Evolutionary conservation across 2,113 vertebrate species (phyloP).

Genomic region (Struthidea cinerea): DNA sequence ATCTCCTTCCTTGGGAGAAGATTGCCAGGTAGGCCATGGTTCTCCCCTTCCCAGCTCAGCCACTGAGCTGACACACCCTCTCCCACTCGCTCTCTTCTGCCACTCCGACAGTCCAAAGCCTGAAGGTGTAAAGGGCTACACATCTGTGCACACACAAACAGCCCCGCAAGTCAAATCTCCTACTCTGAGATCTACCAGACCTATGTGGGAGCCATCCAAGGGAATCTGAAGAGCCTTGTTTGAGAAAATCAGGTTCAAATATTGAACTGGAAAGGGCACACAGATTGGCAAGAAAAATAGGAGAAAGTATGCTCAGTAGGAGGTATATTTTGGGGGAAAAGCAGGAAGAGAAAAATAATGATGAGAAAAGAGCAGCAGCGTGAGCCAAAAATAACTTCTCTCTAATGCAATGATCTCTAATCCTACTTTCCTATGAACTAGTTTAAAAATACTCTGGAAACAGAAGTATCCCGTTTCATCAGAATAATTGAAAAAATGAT

Average conservation of each 20-base stretch:
- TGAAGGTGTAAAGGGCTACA: not conserved
- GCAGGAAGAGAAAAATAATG: not conserved
- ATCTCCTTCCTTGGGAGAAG: not conserved
- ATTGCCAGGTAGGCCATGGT: not conserved
- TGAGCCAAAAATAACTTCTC: not conserved
- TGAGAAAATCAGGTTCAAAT: not conserved
- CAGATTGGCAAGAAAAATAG: not conserved
- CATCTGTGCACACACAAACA: fast-evolving
- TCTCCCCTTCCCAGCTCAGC: not conserved
- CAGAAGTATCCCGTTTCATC: not conserved
- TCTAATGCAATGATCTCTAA: not conserved
- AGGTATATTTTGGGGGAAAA: not conserved
- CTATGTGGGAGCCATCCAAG: fast-evolving
- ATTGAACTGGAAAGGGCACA: not conserved
- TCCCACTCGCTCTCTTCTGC: fast-evolving
- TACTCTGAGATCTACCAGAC: not conserved
- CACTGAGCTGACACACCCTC: not conserved
- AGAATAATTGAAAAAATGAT: not conserved
- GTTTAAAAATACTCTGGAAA: conserved; percentile 2
- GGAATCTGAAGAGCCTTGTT: not conserved
- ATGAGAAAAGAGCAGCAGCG: not conserved
- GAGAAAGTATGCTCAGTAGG: not conserved
- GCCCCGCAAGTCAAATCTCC: fast-evolving
- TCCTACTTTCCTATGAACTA: not conserved
- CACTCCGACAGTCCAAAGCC: not conserved